These are phyloP conservation scores for Leuciscus waleckii DNA, from an alignment of 2,797 vertebrate species.

Conservation along the genomic window DNA sequence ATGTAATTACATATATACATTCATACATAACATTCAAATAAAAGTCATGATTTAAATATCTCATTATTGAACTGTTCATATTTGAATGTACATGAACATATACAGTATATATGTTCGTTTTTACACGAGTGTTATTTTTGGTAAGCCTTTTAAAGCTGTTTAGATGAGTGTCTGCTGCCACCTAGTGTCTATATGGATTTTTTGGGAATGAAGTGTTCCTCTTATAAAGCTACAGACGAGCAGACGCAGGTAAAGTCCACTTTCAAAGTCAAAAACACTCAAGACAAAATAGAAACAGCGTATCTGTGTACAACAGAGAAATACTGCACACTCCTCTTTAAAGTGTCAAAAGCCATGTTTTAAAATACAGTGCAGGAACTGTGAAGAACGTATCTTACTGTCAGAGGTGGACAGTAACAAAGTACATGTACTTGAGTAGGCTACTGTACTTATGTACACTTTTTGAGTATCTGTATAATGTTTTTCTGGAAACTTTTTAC, in stretches of 20 bases:
- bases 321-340: not conserved
- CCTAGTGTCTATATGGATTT: not conserved
- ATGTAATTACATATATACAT: not conserved
- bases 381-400: not conserved
- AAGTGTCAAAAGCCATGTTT: not conserved
- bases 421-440: no score
- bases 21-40: not conserved
- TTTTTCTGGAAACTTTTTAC: no score
- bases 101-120: not conserved
- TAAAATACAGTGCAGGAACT: not conserved
- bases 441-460: no score
- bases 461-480: no score
- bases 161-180: conserved; percentile 1
- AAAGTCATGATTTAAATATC: not conserved
- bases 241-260: conserved; percentile 66
- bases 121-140: not conserved
- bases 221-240: conserved; percentile 43
- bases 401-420: no score
- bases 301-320: not conserved
- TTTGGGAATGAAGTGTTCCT: not conserved
- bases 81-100: not conserved
- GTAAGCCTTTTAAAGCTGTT: not conserved
- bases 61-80: not conserved
- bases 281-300: not conserved
- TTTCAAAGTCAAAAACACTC: not conserved